Conservation (phyloP, 2,888 invertebrate species). For the Oscheius onirici region DNA sequence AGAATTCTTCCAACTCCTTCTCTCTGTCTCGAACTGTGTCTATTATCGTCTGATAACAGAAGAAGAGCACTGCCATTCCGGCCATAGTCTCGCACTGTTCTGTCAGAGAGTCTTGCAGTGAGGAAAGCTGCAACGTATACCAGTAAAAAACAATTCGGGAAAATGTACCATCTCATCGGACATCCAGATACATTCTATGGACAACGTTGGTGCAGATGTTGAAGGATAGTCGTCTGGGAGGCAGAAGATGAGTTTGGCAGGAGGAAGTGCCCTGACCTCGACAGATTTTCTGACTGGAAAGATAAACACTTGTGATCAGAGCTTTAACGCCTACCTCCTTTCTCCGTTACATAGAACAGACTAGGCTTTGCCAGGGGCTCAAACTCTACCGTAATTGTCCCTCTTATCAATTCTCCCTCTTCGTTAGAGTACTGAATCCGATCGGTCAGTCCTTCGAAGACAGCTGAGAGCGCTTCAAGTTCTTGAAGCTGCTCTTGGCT, state of each 20-base stretch:
- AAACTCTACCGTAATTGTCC: not conserved
- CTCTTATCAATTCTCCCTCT: not conserved
- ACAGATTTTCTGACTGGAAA: not conserved
- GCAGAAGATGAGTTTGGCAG: not conserved
- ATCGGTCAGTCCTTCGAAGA: not conserved
- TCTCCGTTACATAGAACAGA: no score
- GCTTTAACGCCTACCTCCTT: no score
- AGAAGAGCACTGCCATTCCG: slow-evolving; percentile 37
- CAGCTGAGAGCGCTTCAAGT: not conserved
- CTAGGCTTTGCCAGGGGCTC: not conserved
- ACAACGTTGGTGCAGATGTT: not conserved
- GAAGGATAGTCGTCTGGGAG: slow-evolving; percentile 5
- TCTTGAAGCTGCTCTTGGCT: not conserved
- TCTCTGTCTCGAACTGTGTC: slow-evolving; percentile 19
- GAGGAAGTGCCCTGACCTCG: not conserved
- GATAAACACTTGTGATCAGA: no score
- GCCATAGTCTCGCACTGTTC: not conserved
- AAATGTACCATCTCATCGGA: not conserved
- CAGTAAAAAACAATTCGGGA: no score
- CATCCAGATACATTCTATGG: slow-evolving; percentile 6
- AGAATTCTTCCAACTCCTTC: slow-evolving; percentile 4
- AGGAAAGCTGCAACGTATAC: not conserved
- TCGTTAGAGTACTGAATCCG: not conserved
- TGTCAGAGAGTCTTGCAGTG: not conserved
- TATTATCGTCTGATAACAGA: slow-evolving; percentile 38